phyloP scores from a whole-genome alignment of 2,113 vertebrate genomes.

The Paracanthobrama guichenoti region DNA sequence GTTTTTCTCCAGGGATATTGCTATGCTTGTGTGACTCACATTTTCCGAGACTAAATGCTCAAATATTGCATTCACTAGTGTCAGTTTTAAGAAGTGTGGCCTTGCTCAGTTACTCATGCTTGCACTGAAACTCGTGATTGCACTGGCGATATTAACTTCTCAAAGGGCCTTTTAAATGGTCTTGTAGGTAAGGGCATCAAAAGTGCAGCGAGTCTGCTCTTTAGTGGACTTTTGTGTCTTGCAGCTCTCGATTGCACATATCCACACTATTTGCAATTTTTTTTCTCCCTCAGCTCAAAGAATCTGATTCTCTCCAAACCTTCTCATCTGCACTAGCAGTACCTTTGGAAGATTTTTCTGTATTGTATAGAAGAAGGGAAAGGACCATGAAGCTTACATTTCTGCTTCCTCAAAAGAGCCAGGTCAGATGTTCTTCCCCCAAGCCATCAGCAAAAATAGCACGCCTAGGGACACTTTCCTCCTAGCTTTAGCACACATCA shows the following conservation, averaged over 20 bases:
- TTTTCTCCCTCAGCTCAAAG: neutral
- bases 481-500: conserved; percentile 21
- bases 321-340: neutral
- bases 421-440: neutral
- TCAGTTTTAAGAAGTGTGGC: conserved; percentile 2
- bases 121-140: conserved; percentile 10
- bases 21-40: conserved; percentile 29
- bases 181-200: neutral
- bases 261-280: conserved; percentile 13
- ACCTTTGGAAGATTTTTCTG: neutral
- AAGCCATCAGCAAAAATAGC: conserved; percentile 24
- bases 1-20: neutral
- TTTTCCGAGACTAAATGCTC: neutral
- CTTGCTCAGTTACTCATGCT: neutral
- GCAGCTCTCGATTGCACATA: neutral
- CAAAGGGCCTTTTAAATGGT: conserved; percentile 19
- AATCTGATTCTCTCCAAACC: neutral
- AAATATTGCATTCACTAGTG: neutral
- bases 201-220: neutral
- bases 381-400: neutral
- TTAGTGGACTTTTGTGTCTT: conserved; percentile 24
- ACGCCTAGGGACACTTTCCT: neutral
- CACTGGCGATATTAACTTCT: neutral
- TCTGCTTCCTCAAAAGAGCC: neutral
- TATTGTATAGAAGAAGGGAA: neutral